These are phyloP conservation scores for Dicroscelio sp. DNA, from an alignment of 2,888 invertebrate species.

Conservation along the genomic window DNA sequence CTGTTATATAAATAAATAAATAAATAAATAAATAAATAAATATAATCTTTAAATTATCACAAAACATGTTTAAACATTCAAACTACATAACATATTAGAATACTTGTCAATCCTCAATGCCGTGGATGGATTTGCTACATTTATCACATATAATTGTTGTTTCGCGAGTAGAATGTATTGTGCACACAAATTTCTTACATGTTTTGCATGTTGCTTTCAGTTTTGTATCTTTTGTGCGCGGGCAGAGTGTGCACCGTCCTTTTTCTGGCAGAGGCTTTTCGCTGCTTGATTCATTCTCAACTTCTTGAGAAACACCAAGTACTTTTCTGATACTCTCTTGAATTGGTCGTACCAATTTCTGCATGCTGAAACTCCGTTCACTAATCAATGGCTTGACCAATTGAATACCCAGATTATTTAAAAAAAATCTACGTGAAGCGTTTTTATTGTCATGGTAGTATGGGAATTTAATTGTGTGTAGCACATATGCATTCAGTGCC, in stretches of 20 bases:
- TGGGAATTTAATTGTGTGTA: not conserved
- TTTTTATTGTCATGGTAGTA: not conserved
- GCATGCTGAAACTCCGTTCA: not conserved
- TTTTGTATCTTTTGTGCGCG: conserved; percentile 23
- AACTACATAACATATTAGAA: too few relatives aligned
- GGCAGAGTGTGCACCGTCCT: conserved; percentile 15
- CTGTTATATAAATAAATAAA: too few relatives aligned
- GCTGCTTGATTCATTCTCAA: not conserved
- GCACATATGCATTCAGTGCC: not conserved
- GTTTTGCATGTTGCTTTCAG: conserved; percentile 6
- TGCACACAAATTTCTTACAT: not conserved
- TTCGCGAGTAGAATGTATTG: too few relatives aligned
- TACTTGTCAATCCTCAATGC: too few relatives aligned
- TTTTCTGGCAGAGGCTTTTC: not conserved
- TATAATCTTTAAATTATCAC: too few relatives aligned
- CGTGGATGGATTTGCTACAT: too few relatives aligned
- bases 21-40: too few relatives aligned
- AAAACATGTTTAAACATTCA: too few relatives aligned
- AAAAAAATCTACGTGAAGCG: not conserved
- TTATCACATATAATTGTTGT: too few relatives aligned
- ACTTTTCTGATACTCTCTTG: not conserved
- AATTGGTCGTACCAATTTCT: not conserved
- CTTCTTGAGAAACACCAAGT: conserved; percentile 18
- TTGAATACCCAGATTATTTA: conserved; percentile 16
- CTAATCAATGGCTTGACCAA: not conserved